Percentiles rank a stretch among this genome's conserved stretches.
These are phyloP conservation scores for Prenolepis imparis DNA, from an alignment of 2,888 invertebrate species.

Conservation along the genomic window DNA sequence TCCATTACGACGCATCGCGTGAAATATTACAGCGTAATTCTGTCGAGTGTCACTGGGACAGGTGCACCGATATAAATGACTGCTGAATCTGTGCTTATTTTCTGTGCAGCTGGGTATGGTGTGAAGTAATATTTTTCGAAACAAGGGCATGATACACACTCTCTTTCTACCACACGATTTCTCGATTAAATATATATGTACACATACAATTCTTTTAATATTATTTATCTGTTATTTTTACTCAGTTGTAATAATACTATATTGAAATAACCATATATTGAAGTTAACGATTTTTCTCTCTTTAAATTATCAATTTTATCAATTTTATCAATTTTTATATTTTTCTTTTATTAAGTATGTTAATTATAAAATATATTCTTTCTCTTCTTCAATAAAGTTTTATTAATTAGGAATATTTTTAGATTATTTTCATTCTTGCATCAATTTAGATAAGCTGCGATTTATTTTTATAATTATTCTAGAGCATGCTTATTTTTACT, in stretches of 20 bases:
- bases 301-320: not conserved
- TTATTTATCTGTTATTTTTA: not conserved
- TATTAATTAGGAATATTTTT: not conserved
- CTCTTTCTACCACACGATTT: no score
- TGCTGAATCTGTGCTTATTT: slow-evolving; percentile 42
- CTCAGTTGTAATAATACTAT: not conserved
- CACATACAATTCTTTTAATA: not conserved
- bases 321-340: not conserved
- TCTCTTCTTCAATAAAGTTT: not conserved
- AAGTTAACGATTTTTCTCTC: not conserved
- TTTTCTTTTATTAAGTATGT: not conserved
- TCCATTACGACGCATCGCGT: slow-evolving; percentile 41
- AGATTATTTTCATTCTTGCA: not conserved
- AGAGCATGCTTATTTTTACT: not conserved
- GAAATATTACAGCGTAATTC: slow-evolving; percentile 53
- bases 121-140: slow-evolving; percentile 28
- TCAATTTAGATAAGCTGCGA: not conserved
- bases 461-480: not conserved
- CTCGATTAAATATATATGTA: slow-evolving; percentile 1
- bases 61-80: slow-evolving; percentile 41
- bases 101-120: not conserved
- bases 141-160: not conserved
- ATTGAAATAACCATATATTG: not conserved
- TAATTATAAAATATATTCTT: not conserved
- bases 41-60: slow-evolving; percentile 48